Conservation (phyloP, 2,888 invertebrate genomes). For the Metopia argyrocephala region DNA sequence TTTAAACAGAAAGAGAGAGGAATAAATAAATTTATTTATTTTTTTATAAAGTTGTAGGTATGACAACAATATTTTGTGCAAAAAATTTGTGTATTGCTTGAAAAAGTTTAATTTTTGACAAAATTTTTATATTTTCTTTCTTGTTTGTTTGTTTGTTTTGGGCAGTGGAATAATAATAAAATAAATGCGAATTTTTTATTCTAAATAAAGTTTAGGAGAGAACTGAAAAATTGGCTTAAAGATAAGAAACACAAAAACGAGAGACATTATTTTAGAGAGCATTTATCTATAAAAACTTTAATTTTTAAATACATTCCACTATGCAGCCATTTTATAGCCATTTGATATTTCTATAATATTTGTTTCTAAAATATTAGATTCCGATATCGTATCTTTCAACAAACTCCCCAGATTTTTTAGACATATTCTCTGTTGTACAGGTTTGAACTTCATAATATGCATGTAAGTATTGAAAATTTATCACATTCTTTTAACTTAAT, state of each 20-base stretch:
- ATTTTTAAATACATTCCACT: too few relatives aligned
- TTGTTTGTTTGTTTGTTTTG: not conserved
- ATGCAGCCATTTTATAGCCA: too few relatives aligned
- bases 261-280: conserved; percentile 18
- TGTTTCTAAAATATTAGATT: too few relatives aligned
- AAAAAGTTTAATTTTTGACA: conserved; percentile 21
- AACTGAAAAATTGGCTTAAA: conserved; percentile 1
- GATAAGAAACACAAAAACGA: conserved; percentile 12
- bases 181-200: conserved; percentile 28
- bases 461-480: too few relatives aligned
- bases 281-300: not conserved
- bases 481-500: too few relatives aligned
- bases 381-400: too few relatives aligned
- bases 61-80: conserved; percentile 54
- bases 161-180: not conserved
- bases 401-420: too few relatives aligned
- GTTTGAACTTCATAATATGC: too few relatives aligned
- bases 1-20: conserved; percentile 25
- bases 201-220: not conserved
- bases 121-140: not conserved
- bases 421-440: too few relatives aligned
- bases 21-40: conserved; percentile 56
- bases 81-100: not conserved
- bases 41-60: conserved; percentile 53
- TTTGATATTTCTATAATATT: too few relatives aligned